Base-by-base conservation (phyloP, 2,797 vertebrate genomes). In the Helostoma temminkii region DNA sequence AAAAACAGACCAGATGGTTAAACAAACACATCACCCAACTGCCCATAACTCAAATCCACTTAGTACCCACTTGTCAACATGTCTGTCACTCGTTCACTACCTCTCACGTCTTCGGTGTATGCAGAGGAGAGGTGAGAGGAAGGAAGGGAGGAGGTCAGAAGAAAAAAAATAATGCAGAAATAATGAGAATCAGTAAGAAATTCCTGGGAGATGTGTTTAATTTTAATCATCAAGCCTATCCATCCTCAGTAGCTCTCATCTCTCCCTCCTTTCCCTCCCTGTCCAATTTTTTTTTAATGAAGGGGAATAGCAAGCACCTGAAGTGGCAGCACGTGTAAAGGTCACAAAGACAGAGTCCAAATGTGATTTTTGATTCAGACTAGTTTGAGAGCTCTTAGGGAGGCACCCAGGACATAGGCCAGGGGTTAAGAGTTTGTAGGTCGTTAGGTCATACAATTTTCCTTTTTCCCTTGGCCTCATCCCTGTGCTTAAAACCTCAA, bases 31-130 rank as follows among this genome's bases (percentile, higher is more conserved):
- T 94, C 93, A 77, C 85, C 92, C 91, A 93, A 92, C 93, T 94
- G 93, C 92, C 90, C 92, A 94, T 95, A 95, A 95, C 91, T 95
- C 94, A 95, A 92, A 93, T 93, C 94, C 93, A 95, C 93, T 95
- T 95, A 95, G 93, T 93, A 83, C 89, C 82, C 78, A 84, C 70
- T 84, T 94, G 93, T 94, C 94, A 94, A 85, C 91, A 63, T 91
- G 92, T 91, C 92, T 91, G 87, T 93, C 91, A 78, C 76, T 85
- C 71, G 69, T 76, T 78, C 86, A 42, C 83, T 66, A 25, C 77
- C 73, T 86, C 82, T 84, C 78, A 82, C 41, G 36, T 81, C 85
- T 74, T 84, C 70, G 47, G 60, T 55, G 37, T 15, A 19, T n/a
- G 71, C 39, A 42, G 70, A 68, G 49, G 54, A 67, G 65, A 41